phyloP scores from a whole-genome alignment of 2,888 invertebrate species.

The Orthosia incerta region DNA sequence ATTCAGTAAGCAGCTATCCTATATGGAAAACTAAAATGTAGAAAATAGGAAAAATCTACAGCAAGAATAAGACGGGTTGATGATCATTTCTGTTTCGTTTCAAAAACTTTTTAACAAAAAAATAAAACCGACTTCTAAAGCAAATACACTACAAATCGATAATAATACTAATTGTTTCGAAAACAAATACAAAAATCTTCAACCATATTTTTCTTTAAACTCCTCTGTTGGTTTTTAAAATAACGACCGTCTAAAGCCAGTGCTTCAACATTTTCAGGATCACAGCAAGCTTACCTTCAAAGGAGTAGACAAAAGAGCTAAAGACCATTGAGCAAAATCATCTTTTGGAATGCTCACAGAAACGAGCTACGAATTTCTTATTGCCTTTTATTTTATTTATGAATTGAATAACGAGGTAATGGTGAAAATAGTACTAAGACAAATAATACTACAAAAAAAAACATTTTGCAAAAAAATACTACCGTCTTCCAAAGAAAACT shows the following conservation, averaged over 20 bases:
- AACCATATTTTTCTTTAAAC: slow-evolving; percentile 47
- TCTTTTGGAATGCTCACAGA: slow-evolving; percentile 37
- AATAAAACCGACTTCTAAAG: no score
- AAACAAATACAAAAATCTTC: slow-evolving; percentile 46
- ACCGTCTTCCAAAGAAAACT: no score
- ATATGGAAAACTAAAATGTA: slow-evolving; percentile 21
- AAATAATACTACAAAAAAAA: no score
- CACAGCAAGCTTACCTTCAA: slow-evolving; percentile 61
- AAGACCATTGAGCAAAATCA: slow-evolving; percentile 58
- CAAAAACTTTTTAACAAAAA: no score
- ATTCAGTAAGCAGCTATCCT: slow-evolving; percentile 12
- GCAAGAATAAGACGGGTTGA: neutral
- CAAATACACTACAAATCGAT: no score
- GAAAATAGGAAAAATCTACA: neutral
- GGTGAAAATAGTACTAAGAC: neutral
- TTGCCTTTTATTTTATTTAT: neutral
- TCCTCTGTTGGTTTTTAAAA: slow-evolving; percentile 59
- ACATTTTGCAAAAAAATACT: no score
- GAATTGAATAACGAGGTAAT: slow-evolving; percentile 1
- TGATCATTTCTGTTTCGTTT: slow-evolving; percentile 18
- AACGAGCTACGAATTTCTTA: slow-evolving; percentile 14
- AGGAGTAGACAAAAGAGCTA: slow-evolving; percentile 57
- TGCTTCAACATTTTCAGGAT: slow-evolving; percentile 63
- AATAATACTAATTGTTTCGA: slow-evolving; percentile 31
- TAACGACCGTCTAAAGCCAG: slow-evolving; percentile 63